Conservation (phyloP, 2,113 vertebrate species). For the Oxyruncus cristatus region DNA sequence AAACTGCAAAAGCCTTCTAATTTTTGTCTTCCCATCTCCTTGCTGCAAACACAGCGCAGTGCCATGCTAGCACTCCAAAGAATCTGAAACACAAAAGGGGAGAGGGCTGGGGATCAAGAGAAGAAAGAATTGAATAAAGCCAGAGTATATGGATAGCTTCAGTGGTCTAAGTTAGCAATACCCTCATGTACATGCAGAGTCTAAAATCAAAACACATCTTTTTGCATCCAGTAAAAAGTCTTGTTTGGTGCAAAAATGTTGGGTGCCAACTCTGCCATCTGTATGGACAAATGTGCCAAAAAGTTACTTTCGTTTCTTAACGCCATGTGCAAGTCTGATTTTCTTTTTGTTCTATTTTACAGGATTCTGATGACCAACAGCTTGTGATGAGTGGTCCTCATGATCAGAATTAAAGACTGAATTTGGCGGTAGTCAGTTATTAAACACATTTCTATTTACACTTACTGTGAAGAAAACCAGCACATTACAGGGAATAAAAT, state of each 20-base stretch:
- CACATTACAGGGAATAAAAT: neutral
- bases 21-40: neutral
- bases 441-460: neutral
- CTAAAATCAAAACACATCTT: neutral
- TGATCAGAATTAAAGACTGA: constrained; percentile 19
- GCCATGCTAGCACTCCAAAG: neutral
- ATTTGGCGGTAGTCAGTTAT: neutral
- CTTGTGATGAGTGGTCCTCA: constrained; percentile 54
- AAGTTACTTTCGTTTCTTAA: neutral
- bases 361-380: constrained; percentile 70
- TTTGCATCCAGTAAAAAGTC: neutral
- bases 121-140: neutral
- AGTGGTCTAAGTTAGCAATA: neutral
- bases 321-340: neutral
- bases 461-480: neutral
- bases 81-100: neutral
- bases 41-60: neutral
- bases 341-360: neutral
- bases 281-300: neutral
- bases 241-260: neutral
- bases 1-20: neutral
- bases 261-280: neutral
- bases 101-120: neutral
- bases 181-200: neutral
- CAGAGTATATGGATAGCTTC: neutral